Base-by-base conservation (phyloP, 92 coral and sea anemone genomes). In the Palythoa grandis region DNA sequence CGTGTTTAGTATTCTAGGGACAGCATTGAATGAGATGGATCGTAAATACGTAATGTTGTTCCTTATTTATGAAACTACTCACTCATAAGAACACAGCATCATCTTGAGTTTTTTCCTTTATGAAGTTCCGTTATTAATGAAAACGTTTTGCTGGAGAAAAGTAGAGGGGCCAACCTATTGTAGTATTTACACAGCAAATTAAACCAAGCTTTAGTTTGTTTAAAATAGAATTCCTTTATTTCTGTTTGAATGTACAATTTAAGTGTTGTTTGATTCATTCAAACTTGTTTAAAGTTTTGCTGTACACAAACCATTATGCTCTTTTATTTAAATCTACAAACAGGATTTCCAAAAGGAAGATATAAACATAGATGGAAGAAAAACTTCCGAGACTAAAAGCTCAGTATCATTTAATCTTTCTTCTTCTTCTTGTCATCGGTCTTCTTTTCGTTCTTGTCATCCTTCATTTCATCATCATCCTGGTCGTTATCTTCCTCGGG, bases 341-440 rank as follows among this genome's bases (percentile, higher is more conserved):
- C 74, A 80, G 74, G 43, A 63, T 58, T 52, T 80, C 85, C 85
- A 80, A 80, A 69, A 80, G 60, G 85, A 80, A 80, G 74, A 11
- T 80, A 80, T 67, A 65, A 80, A 66, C 47, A 43, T 43, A 43
- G 74, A 79, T 22, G 74, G 47, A 80, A 47, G 74, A 67, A 67
- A 80, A 65, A 48, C 83, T 66, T 80, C 74, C 85, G n/a, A 65
- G 22, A 66, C 85, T 47, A 65, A 20, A 40, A 61, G 38, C 57
- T 58, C 54, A 40, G 40, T 40, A 43, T 40, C 80, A 78, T 77
- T 60, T 88, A 79, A 17, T 87, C 87, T 14, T 87, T 80, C 77
- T 87, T 82, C 24, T 66, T 80, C 71, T 87, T 86, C 74, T 90
- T 89, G 15, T 90, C 93, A 35, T 83, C 83, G 7, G 78, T 90